Conservation (phyloP, 2,113 vertebrate species). For the Crotalus viridis region DNA sequence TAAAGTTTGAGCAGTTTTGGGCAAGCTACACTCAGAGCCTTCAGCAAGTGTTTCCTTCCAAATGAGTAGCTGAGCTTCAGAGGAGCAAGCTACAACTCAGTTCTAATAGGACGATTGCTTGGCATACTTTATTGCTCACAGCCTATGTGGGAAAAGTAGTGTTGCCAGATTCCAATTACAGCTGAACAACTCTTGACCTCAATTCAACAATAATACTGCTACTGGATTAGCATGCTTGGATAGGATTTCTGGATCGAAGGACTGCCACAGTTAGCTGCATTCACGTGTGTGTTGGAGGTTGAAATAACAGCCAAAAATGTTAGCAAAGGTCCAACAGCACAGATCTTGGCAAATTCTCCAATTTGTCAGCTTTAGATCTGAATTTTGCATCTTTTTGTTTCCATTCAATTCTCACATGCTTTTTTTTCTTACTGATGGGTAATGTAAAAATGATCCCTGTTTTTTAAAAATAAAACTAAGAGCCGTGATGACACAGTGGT, state of each 20-base stretch:
- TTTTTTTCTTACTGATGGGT: background rate
- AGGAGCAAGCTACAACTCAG: background rate
- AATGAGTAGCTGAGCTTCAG: background rate
- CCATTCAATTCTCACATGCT: background rate
- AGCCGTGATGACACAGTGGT: too few relatives aligned
- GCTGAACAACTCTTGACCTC: background rate
- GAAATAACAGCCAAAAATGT: background rate
- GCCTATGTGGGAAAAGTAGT: background rate
- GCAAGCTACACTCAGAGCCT: background rate
- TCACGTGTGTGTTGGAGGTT: background rate
- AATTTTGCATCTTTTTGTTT: background rate
- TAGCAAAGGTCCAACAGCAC: background rate
- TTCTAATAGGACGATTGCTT: too few relatives aligned
- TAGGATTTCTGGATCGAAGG: background rate
- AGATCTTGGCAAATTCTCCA: background rate
- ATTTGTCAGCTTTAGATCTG: background rate
- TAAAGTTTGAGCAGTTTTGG: background rate
- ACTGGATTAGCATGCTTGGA: background rate
- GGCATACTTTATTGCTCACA: background rate
- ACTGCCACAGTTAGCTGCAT: background rate
- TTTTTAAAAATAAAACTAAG: background rate
- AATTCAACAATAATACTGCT: background rate
- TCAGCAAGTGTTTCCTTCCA: background rate
- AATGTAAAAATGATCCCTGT: constrained; percentile 27
- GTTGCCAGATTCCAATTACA: background rate